phyloP scores from a whole-genome alignment of 2,888 invertebrate species.

The Dryococelus australis region DNA sequence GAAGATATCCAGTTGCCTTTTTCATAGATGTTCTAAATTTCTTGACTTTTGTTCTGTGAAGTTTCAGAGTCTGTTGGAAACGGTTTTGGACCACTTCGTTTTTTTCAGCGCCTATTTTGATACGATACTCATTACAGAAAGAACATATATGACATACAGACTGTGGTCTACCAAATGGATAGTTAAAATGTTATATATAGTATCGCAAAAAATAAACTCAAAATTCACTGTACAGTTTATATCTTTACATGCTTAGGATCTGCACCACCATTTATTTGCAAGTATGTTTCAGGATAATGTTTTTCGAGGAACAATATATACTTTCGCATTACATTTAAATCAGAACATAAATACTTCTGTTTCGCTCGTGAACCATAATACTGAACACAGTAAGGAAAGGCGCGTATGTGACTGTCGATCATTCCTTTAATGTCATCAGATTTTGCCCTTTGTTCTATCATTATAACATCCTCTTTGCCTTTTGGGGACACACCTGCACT shows the following conservation, averaged over 20 bases:
- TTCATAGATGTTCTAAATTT: background rate
- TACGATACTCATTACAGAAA: background rate
- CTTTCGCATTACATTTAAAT: background rate
- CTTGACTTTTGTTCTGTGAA: background rate
- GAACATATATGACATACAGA: background rate
- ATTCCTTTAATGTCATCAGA: background rate
- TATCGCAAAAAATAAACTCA: background rate
- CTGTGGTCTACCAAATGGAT: conserved; percentile 1
- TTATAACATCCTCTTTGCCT: background rate
- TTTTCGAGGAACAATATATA: background rate
- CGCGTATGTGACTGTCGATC: background rate
- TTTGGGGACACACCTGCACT: background rate
- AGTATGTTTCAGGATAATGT: background rate
- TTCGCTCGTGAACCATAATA: background rate
- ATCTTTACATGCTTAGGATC: background rate
- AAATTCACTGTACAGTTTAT: background rate
- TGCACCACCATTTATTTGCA: background rate
- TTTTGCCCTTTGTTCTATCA: background rate
- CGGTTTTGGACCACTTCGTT: background rate
- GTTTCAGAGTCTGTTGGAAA: background rate
- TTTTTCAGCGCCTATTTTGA: background rate
- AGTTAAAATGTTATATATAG: background rate
- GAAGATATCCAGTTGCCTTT: background rate
- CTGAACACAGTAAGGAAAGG: conserved; percentile 25
- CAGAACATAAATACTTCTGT: background rate